phyloP scores from a whole-genome alignment of 1,140 invertebrate species.

The Oscheius sp. region DNA sequence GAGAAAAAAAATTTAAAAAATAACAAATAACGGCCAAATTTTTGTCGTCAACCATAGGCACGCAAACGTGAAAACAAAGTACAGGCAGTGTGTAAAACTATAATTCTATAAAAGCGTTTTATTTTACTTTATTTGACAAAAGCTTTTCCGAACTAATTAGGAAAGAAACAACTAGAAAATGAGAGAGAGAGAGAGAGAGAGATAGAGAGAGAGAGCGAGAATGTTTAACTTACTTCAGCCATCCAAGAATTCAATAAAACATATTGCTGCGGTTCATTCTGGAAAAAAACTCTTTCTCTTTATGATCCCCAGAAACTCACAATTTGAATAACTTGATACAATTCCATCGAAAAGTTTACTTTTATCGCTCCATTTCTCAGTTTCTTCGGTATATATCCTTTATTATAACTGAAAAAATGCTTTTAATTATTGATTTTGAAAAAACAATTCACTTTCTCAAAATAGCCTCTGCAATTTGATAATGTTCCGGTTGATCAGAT shows the following conservation, averaged over 20 bases:
- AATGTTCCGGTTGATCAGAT: constrained; percentile 3
- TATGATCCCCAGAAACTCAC: no score
- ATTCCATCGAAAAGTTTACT: constrained; percentile 48
- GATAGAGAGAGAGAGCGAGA: no score
- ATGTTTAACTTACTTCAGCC: constrained; percentile 49
- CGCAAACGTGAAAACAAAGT: no score
- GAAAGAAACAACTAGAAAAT: no score
- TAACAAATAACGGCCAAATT: no score
- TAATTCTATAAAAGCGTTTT: no score
- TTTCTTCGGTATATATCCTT: constrained; percentile 34
- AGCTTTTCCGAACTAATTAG: background rate
- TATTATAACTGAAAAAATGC: constrained; percentile 1
- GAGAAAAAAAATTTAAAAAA: no score
- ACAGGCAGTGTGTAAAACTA: no score
- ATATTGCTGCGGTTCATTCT: constrained; percentile 57
- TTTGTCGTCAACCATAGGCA: no score
- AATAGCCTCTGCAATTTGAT: background rate
- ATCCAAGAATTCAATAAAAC: constrained; percentile 57
- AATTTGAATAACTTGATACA: constrained; percentile 59
- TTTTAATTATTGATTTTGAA: background rate
- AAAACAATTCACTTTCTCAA: background rate
- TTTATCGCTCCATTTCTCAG: constrained; percentile 36
- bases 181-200: no score
- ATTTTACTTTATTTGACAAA: background rate
- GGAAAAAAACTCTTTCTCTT: constrained; percentile 31